Conservation (phyloP, 1,140 invertebrate genomes). For the Drosophila sechellia region DNA sequence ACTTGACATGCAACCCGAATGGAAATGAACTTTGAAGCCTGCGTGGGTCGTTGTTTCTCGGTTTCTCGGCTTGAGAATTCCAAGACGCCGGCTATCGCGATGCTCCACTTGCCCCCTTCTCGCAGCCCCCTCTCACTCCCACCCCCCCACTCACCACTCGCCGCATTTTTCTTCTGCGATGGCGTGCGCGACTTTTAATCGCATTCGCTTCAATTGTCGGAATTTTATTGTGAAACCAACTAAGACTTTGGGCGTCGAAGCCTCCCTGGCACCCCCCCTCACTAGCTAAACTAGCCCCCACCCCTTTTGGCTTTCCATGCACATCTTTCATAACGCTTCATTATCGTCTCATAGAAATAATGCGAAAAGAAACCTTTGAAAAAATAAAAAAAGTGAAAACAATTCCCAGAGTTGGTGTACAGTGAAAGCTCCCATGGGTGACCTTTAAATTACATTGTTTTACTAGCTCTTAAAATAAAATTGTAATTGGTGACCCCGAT, state of each 20-base stretch:
- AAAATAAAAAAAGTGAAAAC: slow-evolving; percentile 64
- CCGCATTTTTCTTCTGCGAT: slow-evolving; percentile 48
- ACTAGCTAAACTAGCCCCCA: neutral
- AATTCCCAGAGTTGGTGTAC: slow-evolving; percentile 45
- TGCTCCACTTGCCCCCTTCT: slow-evolving; percentile 67
- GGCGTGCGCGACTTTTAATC: slow-evolving; percentile 77
- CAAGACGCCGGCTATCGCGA: slow-evolving; percentile 64
- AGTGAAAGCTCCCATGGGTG: slow-evolving; percentile 44
- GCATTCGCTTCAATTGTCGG: slow-evolving; percentile 80
- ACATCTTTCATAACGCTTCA: slow-evolving; percentile 62
- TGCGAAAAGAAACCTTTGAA: slow-evolving; percentile 42
- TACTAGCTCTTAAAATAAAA: too few species aligned
- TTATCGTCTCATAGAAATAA: slow-evolving; percentile 50
- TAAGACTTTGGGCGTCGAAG: slow-evolving; percentile 56
- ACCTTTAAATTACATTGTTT: neutral
- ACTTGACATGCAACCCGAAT: slow-evolving; percentile 74
- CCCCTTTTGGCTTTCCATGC: slow-evolving; percentile 11
- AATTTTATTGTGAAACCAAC: slow-evolving; percentile 79
- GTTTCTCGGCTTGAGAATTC: slow-evolving; percentile 44
- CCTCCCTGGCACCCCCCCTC: slow-evolving; percentile 1
- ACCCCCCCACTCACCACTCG: neutral
- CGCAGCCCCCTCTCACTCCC: slow-evolving; percentile 1
- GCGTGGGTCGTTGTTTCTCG: slow-evolving; percentile 58
- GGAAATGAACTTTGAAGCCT: slow-evolving; percentile 73
- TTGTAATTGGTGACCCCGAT: too few species aligned